Evolutionary conservation across 92 coral and sea anemone genomes (phyloP).

Genomic region (Bergia sp.): DNA sequence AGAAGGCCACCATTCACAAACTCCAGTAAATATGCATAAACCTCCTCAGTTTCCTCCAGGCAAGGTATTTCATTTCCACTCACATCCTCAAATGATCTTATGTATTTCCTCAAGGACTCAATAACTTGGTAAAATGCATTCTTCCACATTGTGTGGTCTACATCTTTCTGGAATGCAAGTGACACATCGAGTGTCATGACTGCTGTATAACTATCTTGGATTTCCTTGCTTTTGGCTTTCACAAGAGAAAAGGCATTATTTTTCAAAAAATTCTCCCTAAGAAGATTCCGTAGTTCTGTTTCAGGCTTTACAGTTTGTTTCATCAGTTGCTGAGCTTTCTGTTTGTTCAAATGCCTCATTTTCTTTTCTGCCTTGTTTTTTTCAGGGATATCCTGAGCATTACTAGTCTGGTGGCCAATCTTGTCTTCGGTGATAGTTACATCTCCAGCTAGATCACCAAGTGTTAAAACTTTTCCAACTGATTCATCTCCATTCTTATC

Average conservation of each 20-base stretch:
- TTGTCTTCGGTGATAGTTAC: neutral
- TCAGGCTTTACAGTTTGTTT: constrained; percentile 64
- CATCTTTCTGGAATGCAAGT: constrained; percentile 76
- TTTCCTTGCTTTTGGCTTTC: constrained; percentile 65
- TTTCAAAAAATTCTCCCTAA: constrained; percentile 67
- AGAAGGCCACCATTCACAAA: constrained; percentile 59
- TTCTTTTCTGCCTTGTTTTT: constrained; percentile 64
- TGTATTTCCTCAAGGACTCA: constrained; percentile 80
- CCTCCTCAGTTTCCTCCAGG: constrained; percentile 60
- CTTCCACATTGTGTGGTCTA: constrained; percentile 86
- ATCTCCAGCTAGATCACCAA: constrained; percentile 30
- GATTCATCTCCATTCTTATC: constrained; percentile 25
- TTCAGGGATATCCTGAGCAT: constrained; percentile 16
- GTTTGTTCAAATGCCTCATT: constrained; percentile 62
- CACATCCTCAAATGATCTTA: constrained; percentile 28
- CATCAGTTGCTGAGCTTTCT: constrained; percentile 72
- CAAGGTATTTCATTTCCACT: constrained; percentile 39
- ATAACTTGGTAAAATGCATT: constrained; percentile 91
- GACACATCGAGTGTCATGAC: constrained; percentile 83
- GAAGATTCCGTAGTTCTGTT: constrained; percentile 57
- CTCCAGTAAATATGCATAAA: constrained; percentile 57
- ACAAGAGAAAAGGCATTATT: constrained; percentile 61
- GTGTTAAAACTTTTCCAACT: constrained; percentile 11
- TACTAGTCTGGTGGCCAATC: neutral
- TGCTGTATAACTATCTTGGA: constrained; percentile 84